phyloP scores from a whole-genome alignment of 2,113 vertebrate species.

The Pteropus alecto region DNA sequence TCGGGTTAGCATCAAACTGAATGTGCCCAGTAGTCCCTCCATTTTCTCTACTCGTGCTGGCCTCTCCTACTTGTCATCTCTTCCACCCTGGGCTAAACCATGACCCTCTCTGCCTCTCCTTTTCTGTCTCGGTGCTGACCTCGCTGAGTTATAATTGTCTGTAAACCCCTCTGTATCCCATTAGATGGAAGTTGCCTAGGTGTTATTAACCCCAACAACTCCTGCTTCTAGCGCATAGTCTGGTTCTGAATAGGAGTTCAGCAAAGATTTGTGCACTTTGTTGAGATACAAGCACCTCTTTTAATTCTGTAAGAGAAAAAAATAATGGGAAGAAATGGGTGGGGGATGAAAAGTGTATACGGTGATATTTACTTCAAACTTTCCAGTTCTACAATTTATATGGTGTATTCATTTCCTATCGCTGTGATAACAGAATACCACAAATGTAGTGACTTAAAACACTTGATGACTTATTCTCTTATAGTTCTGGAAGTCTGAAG shows the following conservation, averaged over 20 bases:
- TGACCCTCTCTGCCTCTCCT: too few relatives aligned
- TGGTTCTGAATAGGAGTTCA: neutral
- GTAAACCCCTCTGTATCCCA: neutral
- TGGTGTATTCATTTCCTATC: neutral
- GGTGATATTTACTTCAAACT: neutral
- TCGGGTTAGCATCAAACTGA: neutral
- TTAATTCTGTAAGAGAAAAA: neutral
- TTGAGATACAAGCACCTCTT: neutral
- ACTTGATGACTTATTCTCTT: neutral
- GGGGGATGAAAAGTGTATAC: neutral
- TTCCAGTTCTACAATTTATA: neutral
- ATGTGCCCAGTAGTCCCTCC: neutral
- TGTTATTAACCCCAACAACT: neutral
- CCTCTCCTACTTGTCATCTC: too few relatives aligned
- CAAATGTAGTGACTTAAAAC: neutral
- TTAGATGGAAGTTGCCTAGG: neutral
- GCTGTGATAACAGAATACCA: neutral
- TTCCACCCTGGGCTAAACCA: neutral
- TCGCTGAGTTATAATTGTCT: neutral
- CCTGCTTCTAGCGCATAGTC: neutral
- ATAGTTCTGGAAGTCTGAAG: neutral
- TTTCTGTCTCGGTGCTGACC: accelerated
- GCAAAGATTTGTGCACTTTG: neutral
- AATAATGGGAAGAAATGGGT: neutral
- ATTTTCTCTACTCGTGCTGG: accelerated